Percentiles rank a stretch among this genome's conserved stretches.
These are phyloP conservation scores for Macheiramphus alcinus DNA, from an alignment of 2,113 vertebrate species.

Conservation along the genomic window DNA sequence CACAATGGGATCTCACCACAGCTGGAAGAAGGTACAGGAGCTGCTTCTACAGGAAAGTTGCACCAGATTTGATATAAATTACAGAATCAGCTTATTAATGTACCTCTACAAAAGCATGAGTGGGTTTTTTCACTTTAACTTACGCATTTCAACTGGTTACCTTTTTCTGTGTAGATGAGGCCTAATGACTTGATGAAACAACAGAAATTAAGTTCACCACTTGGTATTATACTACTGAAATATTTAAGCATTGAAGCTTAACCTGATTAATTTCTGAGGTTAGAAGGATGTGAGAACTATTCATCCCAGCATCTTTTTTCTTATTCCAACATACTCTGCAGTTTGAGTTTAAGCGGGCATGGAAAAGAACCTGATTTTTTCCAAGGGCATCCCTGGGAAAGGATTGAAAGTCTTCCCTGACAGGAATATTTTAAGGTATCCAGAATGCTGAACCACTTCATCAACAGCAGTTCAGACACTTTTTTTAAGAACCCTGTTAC, in stretches of 20 bases:
- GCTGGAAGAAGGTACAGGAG: background rate
- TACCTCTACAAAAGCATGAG: background rate
- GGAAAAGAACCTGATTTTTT: background rate
- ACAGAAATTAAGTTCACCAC: background rate
- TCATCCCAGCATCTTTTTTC: background rate
- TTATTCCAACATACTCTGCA: background rate
- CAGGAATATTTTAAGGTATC: background rate
- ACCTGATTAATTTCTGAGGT: background rate
- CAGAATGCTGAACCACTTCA: background rate
- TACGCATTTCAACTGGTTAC: accelerated
- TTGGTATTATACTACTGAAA: background rate
- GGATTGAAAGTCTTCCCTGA: background rate
- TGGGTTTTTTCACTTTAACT: background rate
- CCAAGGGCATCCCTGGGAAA: background rate
- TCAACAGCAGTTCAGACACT: background rate
- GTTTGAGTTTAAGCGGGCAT: background rate
- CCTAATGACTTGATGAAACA: background rate
- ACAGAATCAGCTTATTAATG: background rate
- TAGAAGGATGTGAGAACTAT: background rate
- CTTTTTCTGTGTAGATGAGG: background rate
- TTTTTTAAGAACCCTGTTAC: background rate
- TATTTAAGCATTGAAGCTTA: background rate
- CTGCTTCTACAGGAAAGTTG: background rate
- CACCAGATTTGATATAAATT: background rate
- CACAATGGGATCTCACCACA: background rate